Base-by-base conservation (phyloP, 1,140 invertebrate species). In the Drosophila pseudoobscura region DNA sequence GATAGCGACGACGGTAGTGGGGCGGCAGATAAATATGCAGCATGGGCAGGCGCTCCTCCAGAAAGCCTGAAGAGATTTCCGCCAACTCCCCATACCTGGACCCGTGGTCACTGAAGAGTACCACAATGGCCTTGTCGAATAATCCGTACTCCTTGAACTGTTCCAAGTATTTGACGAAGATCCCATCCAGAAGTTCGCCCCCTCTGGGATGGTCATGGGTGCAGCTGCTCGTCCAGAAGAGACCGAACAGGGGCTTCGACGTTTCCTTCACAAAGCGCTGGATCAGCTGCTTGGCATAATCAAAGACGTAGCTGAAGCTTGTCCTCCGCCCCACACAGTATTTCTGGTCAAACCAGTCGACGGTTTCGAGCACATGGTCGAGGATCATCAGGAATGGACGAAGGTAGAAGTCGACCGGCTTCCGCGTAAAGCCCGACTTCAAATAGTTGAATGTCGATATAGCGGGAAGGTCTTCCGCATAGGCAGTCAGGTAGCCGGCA, bases 91-190 rank as follows among this genome's bases (percentile, higher is more conserved):
- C 97, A 93, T 95, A 98, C 20, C 97, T 91, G 78, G 97, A 95
- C 0, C 98, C 98, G 91, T 99, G 98, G 91, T 99, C 98, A 75
- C 97, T 97, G 72, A 98, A 92, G 13, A 98, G 93, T n/a, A 98
- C 92, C 0, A 99, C 88, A 75, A 95, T 91, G 0, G 95, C 94
- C 50, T 94, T 93, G 29, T 96, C 94, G 46, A 95, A 91, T 8
- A 94, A 91, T 0, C 94, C 93, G 1, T 91, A 91, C 0, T 92
- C 71, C 26, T 94, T 91, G 22, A 96, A 82, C 4, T 92, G 88
- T 46, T 93, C 88, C 9, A 97, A 92, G 75, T 94, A 94, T 0
- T 80, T 57, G 7, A 93, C 73, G 53, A 95, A 93, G 45, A 91
- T 90, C 0, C 91, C 64, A 72, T 97, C 96, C 89, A 95, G 78